These are phyloP conservation scores for Gobius niger DNA, from an alignment of 2,113 vertebrate species.

Conservation along the genomic window DNA sequence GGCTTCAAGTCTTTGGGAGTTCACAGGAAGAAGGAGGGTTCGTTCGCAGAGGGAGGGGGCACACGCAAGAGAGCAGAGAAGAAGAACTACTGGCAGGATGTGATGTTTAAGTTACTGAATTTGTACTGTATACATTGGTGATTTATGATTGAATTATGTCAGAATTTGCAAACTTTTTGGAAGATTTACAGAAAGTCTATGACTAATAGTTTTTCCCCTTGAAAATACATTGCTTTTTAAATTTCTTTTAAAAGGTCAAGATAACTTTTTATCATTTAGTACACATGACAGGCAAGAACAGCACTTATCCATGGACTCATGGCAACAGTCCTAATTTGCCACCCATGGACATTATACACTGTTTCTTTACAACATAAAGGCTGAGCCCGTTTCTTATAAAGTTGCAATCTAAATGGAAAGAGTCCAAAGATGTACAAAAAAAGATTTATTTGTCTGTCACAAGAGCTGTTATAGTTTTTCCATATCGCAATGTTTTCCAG, in stretches of 20 bases:
- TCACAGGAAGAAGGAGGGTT: slow-evolving; percentile 31
- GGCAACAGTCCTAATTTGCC: no score
- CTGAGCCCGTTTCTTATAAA: not conserved
- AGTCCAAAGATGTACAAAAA: not conserved
- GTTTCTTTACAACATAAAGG: not conserved
- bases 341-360: no score
- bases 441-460: slow-evolving; percentile 8
- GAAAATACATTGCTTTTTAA: not conserved
- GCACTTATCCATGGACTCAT: no score
- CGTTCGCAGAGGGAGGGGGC: slow-evolving; percentile 11
- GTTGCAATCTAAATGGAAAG: slow-evolving; percentile 10
- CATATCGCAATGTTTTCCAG: slow-evolving; percentile 19
- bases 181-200: no score
- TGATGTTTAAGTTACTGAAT: slow-evolving; percentile 4
- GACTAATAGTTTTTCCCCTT: no score
- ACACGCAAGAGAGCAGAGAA: slow-evolving; percentile 20
- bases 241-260: slow-evolving; percentile 9
- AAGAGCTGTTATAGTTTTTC: slow-evolving; percentile 25
- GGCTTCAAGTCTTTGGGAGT: slow-evolving; percentile 13
- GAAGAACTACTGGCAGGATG: slow-evolving; percentile 20
- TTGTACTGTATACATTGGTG: not conserved
- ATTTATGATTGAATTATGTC: not conserved
- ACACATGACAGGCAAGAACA: not conserved
- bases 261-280: not conserved
- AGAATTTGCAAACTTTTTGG: no score